phyloP scores from a whole-genome alignment of 2,888 invertebrate genomes.

The Ichneumoninae sp. region DNA sequence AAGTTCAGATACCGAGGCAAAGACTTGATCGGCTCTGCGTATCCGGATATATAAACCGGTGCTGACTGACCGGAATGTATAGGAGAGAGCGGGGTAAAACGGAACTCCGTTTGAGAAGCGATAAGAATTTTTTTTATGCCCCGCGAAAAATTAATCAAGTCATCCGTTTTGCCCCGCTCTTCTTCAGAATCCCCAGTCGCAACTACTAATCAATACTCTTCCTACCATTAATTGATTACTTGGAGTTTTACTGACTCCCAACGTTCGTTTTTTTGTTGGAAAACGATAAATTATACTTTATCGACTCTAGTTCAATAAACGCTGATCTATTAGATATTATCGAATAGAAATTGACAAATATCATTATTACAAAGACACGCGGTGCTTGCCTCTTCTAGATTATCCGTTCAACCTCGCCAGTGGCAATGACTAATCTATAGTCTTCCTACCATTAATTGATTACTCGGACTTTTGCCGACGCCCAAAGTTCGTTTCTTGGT shows the following conservation, averaged over 20 bases:
- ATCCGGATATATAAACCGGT: slow-evolving; percentile 89
- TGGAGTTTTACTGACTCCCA: background rate
- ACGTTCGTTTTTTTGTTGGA: background rate
- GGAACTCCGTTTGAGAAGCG: background rate
- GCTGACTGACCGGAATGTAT: background rate
- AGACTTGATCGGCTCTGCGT: slow-evolving; percentile 92
- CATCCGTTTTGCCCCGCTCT: background rate
- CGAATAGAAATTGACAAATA: background rate
- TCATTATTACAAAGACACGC: background rate
- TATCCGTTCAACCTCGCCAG: too few relatives aligned
- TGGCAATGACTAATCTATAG: background rate
- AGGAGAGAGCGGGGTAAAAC: background rate
- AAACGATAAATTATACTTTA: background rate
- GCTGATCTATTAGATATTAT: background rate
- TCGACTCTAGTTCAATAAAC: slow-evolving; percentile 7
- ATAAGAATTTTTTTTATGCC: background rate
- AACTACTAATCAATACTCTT: background rate
- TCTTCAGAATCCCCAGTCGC: background rate
- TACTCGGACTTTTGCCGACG: background rate
- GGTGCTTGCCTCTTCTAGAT: background rate
- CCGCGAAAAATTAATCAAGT: background rate
- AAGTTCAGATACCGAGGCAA: slow-evolving; percentile 91
- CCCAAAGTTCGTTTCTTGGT: background rate
- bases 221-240: background rate
- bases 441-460: background rate